Conservation (phyloP, 2,888 invertebrate species). For the Megastigmus dorsalis region DNA sequence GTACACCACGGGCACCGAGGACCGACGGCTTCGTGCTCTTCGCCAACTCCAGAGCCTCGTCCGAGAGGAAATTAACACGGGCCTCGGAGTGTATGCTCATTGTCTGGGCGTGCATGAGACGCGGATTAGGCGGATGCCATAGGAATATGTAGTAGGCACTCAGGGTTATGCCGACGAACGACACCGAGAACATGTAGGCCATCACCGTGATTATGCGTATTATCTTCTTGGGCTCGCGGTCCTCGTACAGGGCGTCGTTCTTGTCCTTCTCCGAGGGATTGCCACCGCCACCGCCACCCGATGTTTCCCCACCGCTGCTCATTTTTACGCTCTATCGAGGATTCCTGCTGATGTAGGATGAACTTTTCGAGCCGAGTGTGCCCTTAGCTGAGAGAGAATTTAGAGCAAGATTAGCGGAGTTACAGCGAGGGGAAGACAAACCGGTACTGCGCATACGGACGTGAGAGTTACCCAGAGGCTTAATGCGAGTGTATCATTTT, state of each 20-base stretch:
- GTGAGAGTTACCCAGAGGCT: too few relatives aligned
- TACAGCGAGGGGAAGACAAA: too few relatives aligned
- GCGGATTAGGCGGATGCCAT: slow-evolving; percentile 83
- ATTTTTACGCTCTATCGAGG: background rate
- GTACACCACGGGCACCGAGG: background rate
- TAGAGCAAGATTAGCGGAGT: background rate
- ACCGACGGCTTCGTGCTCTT: background rate
- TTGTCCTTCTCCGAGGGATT: slow-evolving; percentile 38
- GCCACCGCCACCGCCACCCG: background rate
- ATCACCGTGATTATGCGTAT: slow-evolving; percentile 85
- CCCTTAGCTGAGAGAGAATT: background rate
- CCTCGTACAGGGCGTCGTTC: slow-evolving; percentile 65
- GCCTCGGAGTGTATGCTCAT: slow-evolving; percentile 49
- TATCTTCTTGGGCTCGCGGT: slow-evolving; percentile 67
- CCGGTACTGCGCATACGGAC: too few relatives aligned
- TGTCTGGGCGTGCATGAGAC: slow-evolving; percentile 63
- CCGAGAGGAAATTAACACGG: background rate
- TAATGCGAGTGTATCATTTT: too few relatives aligned
- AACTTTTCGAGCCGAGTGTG: background rate
- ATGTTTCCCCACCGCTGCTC: slow-evolving; percentile 39
- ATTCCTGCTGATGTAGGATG: background rate
- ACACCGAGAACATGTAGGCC: slow-evolving; percentile 89
- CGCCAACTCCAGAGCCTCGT: background rate
- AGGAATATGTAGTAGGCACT: slow-evolving; percentile 89
- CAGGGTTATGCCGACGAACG: slow-evolving; percentile 87